These are phyloP conservation scores for Dascillus cervinus DNA, from an alignment of 2,888 invertebrate genomes.

Conservation along the genomic window DNA sequence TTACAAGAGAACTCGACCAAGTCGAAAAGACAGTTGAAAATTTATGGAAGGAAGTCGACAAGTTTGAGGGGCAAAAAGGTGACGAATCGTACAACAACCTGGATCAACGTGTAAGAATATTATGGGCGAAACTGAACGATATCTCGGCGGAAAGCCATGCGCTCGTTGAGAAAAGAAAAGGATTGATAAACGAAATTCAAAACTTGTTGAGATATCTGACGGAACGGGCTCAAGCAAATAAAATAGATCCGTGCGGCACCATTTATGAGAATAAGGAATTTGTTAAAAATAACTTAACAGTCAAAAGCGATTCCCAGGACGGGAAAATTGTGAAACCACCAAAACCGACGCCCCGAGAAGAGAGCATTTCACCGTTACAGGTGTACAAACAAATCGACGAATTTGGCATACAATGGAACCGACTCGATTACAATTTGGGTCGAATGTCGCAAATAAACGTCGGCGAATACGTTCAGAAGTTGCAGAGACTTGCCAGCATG, in stretches of 20 bases:
- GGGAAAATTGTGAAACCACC: not conserved
- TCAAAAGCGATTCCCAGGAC: not conserved
- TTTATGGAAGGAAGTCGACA: conserved; percentile 11
- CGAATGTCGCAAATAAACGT: too few species aligned
- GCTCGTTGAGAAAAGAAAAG: conserved; percentile 10
- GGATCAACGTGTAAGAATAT: conserved; percentile 13
- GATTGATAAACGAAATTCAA: conserved; percentile 16
- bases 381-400: conserved; percentile 10
- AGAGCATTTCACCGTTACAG: conserved; percentile 2
- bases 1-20: conserved; percentile 12
- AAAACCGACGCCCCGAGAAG: not conserved
- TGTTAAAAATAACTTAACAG: conserved; percentile 1
- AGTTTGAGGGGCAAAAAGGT: conserved; percentile 7
- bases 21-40: conserved; percentile 13
- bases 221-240: conserved; percentile 9
- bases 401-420: conserved; percentile 14
- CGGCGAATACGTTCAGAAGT: too few species aligned
- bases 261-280: conserved; percentile 8
- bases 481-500: too few species aligned
- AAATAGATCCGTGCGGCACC: too few species aligned
- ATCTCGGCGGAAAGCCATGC: conserved; percentile 12
- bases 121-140: conserved; percentile 16
- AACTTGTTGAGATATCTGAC: conserved; percentile 13
- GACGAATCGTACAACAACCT: conserved; percentile 11
- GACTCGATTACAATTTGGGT: conserved; percentile 8